Evolutionary conservation across 2,797 vertebrate genomes (phyloP).

Genomic region (Lemur catta): DNA sequence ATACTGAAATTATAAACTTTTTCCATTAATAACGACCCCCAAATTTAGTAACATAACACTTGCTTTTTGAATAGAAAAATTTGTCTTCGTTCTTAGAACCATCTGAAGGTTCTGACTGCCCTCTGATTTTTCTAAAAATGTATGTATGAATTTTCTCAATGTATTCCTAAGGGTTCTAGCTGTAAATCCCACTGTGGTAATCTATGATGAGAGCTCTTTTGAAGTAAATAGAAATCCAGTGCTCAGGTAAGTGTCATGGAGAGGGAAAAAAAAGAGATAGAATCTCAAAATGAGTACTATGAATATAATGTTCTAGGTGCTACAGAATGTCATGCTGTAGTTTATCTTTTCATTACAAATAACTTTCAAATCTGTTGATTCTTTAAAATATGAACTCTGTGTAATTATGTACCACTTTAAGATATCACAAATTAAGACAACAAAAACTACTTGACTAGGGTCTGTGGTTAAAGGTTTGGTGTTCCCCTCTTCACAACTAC

Average conservation of each 20-base stretch:
- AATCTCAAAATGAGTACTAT: background rate
- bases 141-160: conserved; percentile 14
- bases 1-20: conserved; percentile 33
- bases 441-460: background rate
- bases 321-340: background rate
- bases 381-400: conserved; percentile 38
- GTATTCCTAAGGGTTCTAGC: background rate
- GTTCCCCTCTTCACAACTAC: background rate
- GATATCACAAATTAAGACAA: background rate
- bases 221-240: background rate
- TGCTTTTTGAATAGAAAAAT: conserved; percentile 20
- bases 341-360: background rate
- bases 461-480: background rate
- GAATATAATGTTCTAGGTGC: background rate
- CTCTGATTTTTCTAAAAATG: conserved; percentile 26
- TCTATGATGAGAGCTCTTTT: conserved; percentile 2
- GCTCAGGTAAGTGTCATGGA: background rate
- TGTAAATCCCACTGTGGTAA: background rate
- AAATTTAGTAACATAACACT: background rate
- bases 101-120: background rate
- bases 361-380: background rate
- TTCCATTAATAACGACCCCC: background rate
- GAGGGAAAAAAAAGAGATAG: background rate
- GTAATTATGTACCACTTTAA: background rate
- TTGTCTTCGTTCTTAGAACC: background rate